Evolutionary conservation across 2,113 vertebrate genomes (phyloP), one percentile per base, ranked within the genome.

Genomic region (Chaenogobius annularis): DNA sequence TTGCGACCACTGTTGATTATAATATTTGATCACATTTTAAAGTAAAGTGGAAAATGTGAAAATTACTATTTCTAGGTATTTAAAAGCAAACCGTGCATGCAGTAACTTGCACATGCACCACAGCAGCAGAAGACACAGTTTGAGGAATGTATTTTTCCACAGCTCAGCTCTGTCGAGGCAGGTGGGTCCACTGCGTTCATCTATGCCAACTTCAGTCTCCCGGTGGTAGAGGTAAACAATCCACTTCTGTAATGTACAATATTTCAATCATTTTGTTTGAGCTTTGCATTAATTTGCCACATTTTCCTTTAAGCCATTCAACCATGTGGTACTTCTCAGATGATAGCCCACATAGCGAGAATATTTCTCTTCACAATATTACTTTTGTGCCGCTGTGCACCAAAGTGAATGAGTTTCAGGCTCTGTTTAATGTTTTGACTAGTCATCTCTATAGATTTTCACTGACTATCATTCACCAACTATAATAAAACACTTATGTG

Each of bases 151-250:
- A 69, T 26, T 86, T 83, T 77, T 74, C 80, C 83, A 84, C 89
- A 98, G 97, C 94, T 99, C 87, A 99, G 95, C 19, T 79, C 94
- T 0, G 97, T 98, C 52, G 94, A 98, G 68, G 94, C 95, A 0
- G 96, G 96, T 10, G 96, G 97, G 63, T 94, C 95, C 43, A 97
- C 96, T 0, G 95, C 96, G 48, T 99, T 98, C 84, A 94, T 98
- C 92, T 91, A 96, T 0, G 95, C 93, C 72, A 97, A 98, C 93
- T 92, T 98, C 83, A 98, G 97, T 0, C 83, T 96, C 66, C 96
- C 96, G 0, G 96, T 96, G 31, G 85, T 96, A 31, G 93, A 97
- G 96, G 96, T 98, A 90, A 94, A 79, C 70, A 58, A 46, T 47
- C 37, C 50, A 80, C 59, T 67, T 4, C 31, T 10, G 70, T 35